These are phyloP conservation scores for Metopolophium dirhodum DNA, from an alignment of 1,140 invertebrate species.

Conservation along the genomic window DNA sequence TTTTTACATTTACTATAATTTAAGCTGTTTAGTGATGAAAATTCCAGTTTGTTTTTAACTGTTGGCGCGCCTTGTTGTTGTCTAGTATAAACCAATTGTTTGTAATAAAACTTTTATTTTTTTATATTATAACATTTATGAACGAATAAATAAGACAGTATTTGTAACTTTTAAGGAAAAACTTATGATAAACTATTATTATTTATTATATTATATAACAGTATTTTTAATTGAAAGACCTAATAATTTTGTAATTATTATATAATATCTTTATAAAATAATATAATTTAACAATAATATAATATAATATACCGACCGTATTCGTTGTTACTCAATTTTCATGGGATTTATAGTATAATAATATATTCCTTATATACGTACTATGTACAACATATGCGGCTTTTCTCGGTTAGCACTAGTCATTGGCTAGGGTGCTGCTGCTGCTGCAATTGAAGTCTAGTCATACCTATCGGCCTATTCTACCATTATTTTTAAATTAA, in stretches of 20 bases:
- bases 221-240: constrained; percentile 40
- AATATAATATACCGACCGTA: neutral
- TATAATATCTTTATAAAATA: neutral
- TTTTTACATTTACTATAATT: constrained; percentile 36
- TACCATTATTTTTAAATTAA: no score
- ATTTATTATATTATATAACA: constrained; percentile 13
- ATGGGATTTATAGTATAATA: neutral
- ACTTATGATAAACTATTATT: neutral
- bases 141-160: constrained; percentile 14
- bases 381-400: no score
- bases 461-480: no score
- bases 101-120: constrained; percentile 7
- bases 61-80: no score
- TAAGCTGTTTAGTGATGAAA: neutral
- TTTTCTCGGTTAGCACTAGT: no score
- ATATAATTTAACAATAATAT: constrained; percentile 29
- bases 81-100: neutral
- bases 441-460: no score
- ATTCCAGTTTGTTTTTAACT: neutral
- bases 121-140: constrained; percentile 20
- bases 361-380: neutral
- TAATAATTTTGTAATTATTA: constrained; percentile 36
- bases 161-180: constrained; percentile 14
- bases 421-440: no score
- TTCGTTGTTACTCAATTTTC: neutral